Evolutionary conservation across 2,113 vertebrate genomes (phyloP).

Genomic region (Pleuronectes platessa): DNA sequence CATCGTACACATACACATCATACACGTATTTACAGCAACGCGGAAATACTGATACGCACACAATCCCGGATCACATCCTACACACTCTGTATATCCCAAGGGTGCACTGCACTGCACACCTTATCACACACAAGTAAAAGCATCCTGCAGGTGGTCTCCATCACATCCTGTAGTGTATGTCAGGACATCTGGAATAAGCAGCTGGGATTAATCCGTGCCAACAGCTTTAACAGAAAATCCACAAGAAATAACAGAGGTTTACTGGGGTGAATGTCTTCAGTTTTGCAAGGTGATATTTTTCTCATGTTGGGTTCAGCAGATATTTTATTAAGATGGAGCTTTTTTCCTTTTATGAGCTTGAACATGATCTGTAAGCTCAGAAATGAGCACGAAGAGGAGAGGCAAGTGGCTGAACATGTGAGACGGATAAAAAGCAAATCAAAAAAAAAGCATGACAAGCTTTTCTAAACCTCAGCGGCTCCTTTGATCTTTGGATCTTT

Average conservation of each 20-base stretch:
- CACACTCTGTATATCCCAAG: neutral
- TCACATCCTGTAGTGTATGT: conserved; percentile 23
- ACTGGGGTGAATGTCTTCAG: conserved; percentile 32
- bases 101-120: conserved; percentile 2
- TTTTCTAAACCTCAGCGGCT: neutral
- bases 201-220: conserved; percentile 36
- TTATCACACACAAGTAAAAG: conserved; percentile 20
- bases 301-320: neutral
- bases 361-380: neutral
- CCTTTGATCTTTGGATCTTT: neutral
- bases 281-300: conserved; percentile 14
- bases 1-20: conserved; percentile 14
- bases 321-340: conserved; percentile 8
- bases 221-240: conserved; percentile 35
- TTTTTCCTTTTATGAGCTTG: neutral
- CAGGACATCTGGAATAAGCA: conserved; percentile 31
- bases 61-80: neutral
- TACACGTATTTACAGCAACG: neutral
- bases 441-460: conserved; percentile 3
- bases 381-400: neutral
- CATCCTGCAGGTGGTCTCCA: conserved; percentile 42
- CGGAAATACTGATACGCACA: neutral
- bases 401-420: neutral
- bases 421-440: neutral
- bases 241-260: conserved; percentile 34